phyloP scores from a whole-genome alignment of 2,888 invertebrate species.

The Ornithoptera alexandrae region DNA sequence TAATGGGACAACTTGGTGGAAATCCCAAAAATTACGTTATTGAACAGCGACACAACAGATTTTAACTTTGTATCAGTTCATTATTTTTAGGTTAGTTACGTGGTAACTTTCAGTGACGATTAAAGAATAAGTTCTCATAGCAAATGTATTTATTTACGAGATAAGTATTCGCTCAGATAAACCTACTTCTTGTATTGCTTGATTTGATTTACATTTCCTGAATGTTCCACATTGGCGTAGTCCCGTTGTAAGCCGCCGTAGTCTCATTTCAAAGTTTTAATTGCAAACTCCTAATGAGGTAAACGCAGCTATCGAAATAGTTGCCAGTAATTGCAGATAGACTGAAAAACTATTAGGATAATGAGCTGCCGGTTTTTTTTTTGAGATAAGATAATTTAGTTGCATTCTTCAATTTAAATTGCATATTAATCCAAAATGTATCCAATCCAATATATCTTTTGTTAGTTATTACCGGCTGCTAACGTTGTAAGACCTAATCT shows the following conservation, averaged over 20 bases:
- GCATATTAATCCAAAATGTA: too few relatives aligned
- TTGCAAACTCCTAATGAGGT: constrained; percentile 70
- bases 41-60: constrained; percentile 32
- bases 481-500: too few relatives aligned
- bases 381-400: too few relatives aligned
- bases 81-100: constrained; percentile 22
- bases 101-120: too few relatives aligned
- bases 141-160: not conserved
- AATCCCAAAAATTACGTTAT: constrained; percentile 35
- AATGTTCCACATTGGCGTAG: constrained; percentile 53
- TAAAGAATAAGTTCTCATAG: not conserved
- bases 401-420: too few relatives aligned
- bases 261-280: constrained; percentile 68
- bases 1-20: constrained; percentile 33
- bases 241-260: constrained; percentile 45
- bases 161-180: constrained; percentile 42
- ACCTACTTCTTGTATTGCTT: constrained; percentile 44
- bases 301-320: constrained; percentile 53
- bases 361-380: too few relatives aligned
- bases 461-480: too few relatives aligned
- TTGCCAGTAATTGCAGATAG: constrained; percentile 12
- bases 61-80: constrained; percentile 27
- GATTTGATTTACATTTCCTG: constrained; percentile 58
- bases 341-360: too few relatives aligned
- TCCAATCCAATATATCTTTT: too few relatives aligned